These are phyloP conservation scores for Masticophis lateralis DNA, from an alignment of 2,797 vertebrate species.

Conservation along the genomic window DNA sequence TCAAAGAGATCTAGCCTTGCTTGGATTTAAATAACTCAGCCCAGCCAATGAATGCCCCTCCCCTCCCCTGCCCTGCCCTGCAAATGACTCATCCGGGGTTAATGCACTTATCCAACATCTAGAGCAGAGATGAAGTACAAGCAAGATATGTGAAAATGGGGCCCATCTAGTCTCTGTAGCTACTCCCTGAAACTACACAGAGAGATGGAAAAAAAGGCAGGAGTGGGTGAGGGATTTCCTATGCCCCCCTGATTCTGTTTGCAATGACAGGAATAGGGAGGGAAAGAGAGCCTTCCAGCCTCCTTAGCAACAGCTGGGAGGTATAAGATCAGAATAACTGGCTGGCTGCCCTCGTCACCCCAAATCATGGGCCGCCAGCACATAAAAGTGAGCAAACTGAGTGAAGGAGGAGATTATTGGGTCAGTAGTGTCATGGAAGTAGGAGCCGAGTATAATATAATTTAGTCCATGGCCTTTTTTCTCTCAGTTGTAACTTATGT, in stretches of 20 bases:
- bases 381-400: neutral
- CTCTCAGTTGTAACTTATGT: neutral
- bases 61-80: neutral
- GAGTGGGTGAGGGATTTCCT: neutral
- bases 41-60: neutral
- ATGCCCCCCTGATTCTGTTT: neutral
- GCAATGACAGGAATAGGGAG: neutral
- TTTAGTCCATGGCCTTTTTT: neutral
- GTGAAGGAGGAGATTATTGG: neutral
- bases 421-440: neutral
- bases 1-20: neutral
- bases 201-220: neutral
- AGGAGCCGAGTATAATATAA: neutral
- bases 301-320: neutral
- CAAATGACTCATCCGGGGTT: neutral
- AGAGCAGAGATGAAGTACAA: neutral
- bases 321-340: neutral
- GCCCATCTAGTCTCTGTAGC: neutral
- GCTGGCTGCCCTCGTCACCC: neutral
- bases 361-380: neutral
- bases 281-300: neutral
- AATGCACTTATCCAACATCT: neutral
- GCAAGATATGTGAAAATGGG: neutral
- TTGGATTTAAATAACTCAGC: neutral
- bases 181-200: neutral